Base-by-base conservation (phyloP, 2,797 vertebrate genomes). In the Urosaurus nigricauda region DNA sequence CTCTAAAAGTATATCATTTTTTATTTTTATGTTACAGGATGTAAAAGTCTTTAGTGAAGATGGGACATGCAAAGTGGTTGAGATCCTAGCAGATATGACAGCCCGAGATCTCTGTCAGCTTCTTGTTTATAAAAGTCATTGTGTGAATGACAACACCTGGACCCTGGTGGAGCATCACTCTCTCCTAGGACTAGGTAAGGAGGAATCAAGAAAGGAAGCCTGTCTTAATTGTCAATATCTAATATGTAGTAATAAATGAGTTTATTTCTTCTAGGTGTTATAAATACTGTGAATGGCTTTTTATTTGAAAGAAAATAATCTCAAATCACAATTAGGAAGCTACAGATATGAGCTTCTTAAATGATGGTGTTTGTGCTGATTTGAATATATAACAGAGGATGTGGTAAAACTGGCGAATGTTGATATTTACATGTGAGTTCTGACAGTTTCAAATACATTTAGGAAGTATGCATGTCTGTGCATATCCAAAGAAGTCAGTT, bases 31-130 rank as follows among this genome's bases (percentile, higher is more conserved):
- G 93, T 97, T 96, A 87, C 97, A 99, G 99, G 98, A 99, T 94
- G 97, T 99, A 93, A 99, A 98, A 97, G 97, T 99, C 96, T 99
- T 98, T 96, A 98, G 98, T 89, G 99, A 99, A 97, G 99, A 99
- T 96, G 98, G 98, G 84, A 98, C 98, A 16, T 98, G 98, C 94
- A 99, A 98, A 96, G 98, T 98, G 96, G 97, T 99, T 97, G 98
- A 99, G 97, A 98, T 99, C 94, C 98, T 98, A 12, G 97, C 98
- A n/a, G 98, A 99, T 96, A 99, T 98, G 98, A 99, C 98, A 1
- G 98, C 98, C 93, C 97, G 98, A 94, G 98, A 99, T 91, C 97
- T 99, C 95, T 99, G 98, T 96, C 98, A 99, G 96, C 95, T 99
- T 93, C 98, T 99, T 95, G 98, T 99, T 94, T 98, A 99, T 97